Evolutionary conservation across 1,140 invertebrate genomes (phyloP).

Genomic region (Scaptodrosophila lebanonensis): DNA sequence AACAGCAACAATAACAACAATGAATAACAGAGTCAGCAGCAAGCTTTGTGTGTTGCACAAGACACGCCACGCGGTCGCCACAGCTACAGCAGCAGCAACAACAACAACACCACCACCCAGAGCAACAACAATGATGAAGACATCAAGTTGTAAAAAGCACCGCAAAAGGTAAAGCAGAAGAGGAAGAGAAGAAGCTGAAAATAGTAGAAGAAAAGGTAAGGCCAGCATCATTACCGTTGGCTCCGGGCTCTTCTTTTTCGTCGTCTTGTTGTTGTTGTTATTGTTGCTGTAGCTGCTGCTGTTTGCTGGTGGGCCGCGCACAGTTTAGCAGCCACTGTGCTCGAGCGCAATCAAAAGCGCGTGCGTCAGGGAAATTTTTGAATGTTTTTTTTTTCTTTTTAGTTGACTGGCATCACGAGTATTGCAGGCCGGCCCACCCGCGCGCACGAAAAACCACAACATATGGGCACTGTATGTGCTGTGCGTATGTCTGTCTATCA

Average conservation of each 20-base stretch:
- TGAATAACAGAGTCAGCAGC: too few relatives aligned
- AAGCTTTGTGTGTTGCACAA: too few relatives aligned
- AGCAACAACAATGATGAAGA: constrained; percentile 60
- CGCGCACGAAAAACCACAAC: constrained; percentile 17
- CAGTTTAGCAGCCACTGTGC: constrained; percentile 44
- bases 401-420: neutral
- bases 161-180: constrained; percentile 20
- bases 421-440: constrained; percentile 37
- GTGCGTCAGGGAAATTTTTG: constrained; percentile 65
- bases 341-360: constrained; percentile 32
- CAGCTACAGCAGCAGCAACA: constrained; percentile 18
- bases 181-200: neutral
- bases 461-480: neutral
- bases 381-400: constrained; percentile 18
- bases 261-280: too few relatives aligned
- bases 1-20: constrained; percentile 9
- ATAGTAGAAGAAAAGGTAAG: constrained; percentile 37
- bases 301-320: constrained; percentile 9
- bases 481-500: neutral
- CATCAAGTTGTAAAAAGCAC: constrained; percentile 68
- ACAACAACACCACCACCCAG: constrained; percentile 28
- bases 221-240: neutral
- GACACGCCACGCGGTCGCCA: too few relatives aligned
- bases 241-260: too few relatives aligned
- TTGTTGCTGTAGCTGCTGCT: too few relatives aligned